Evolutionary conservation across 2,797 vertebrate species (phyloP).

Genomic region (Leptoclinus maculatus): DNA sequence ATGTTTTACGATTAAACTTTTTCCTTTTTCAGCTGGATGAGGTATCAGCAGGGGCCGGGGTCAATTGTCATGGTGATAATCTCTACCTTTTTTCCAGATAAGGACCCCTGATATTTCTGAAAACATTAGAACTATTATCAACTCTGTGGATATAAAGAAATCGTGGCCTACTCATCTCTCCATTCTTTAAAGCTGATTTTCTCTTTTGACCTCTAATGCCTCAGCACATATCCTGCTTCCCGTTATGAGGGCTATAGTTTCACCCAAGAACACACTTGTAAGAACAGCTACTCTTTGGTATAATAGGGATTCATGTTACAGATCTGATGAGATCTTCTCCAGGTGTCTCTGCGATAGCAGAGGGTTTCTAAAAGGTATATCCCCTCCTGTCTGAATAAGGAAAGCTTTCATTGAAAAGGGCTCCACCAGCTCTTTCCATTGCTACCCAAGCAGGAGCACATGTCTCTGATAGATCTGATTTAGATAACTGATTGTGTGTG

Average conservation of each 20-base stretch:
- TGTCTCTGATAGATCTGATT: background rate
- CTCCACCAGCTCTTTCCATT: background rate
- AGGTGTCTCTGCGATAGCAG: background rate
- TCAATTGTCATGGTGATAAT: background rate
- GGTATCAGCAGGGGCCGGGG: background rate
- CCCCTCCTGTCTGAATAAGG: background rate
- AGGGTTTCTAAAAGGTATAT: background rate
- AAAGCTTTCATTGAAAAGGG: background rate
- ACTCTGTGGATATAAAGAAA: background rate
- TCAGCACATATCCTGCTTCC: background rate
- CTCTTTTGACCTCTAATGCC: background rate
- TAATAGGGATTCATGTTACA: background rate
- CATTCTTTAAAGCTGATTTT: background rate
- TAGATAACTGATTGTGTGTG: background rate
- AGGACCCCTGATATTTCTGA: background rate
- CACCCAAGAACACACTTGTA: background rate
- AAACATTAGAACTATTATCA: background rate
- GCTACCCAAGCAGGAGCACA: background rate
- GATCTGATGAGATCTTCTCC: background rate
- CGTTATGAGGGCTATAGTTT: background rate
- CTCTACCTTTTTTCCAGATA: background rate
- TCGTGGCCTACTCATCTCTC: background rate
- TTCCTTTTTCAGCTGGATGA: background rate
- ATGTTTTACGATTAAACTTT: background rate
- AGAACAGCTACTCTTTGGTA: background rate